Percentiles rank a stretch among this genome's conserved stretches.
phyloP scores from a whole-genome alignment of 2,797 vertebrate species.

The Melanotaenia pygmaea region DNA sequence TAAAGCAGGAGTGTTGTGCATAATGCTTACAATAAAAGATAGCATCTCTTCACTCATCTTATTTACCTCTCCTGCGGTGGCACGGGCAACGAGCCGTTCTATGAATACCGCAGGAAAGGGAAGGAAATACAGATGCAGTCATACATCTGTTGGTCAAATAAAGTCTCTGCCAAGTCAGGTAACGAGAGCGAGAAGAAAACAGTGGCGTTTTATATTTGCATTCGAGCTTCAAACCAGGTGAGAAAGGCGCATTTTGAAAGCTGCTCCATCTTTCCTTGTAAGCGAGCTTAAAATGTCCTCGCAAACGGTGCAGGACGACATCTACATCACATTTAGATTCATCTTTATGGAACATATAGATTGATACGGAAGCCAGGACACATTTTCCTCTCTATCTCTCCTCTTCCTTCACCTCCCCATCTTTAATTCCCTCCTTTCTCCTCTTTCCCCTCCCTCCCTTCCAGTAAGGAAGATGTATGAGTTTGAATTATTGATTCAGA shows the following conservation, averaged over 20 bases:
- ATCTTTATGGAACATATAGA: conserved; percentile 70
- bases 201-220: conserved; percentile 65
- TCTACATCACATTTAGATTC: conserved; percentile 67
- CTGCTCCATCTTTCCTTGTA: conserved; percentile 42
- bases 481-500: conserved; percentile 83
- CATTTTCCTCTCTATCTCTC: conserved; percentile 59
- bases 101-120: conserved; percentile 85
- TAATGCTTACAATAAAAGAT: conserved; percentile 96
- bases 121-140: conserved; percentile 56
- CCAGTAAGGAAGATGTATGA: conserved; percentile 82
- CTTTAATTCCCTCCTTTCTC: conserved; percentile 66
- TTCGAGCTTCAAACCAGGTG: conserved; percentile 85
- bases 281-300: conserved; percentile 64
- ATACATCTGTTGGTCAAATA: conserved; percentile 83
- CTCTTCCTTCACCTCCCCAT: conserved; percentile 41
- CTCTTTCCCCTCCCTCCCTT: conserved; percentile 36
- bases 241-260: conserved; percentile 82
- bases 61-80: conserved; percentile 90
- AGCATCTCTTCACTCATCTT: conserved; percentile 95
- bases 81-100: conserved; percentile 84
- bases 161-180: conserved; percentile 81
- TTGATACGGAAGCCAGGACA: conserved; percentile 70
- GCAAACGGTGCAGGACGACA: conserved; percentile 42
- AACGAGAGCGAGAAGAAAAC: conserved; percentile 51
- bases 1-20: conserved; percentile 85